These are phyloP conservation scores for Actinemys pallida DNA, from an alignment of 2,113 vertebrate species.

Conservation along the genomic window DNA sequence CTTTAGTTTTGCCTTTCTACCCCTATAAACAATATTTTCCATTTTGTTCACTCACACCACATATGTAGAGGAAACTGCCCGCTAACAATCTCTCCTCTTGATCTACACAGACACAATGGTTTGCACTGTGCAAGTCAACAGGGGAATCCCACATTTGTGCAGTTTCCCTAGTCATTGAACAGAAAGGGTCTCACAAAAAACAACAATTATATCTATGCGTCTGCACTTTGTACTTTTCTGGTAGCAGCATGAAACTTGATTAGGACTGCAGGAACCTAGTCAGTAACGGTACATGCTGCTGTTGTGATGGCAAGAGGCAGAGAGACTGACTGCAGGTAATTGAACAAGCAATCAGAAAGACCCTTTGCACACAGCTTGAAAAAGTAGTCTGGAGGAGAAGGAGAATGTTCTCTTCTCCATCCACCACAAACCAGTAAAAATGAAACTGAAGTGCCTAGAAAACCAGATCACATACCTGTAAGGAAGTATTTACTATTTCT, in stretches of 20 bases:
- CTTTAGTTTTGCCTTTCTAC: neutral
- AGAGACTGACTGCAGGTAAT: constrained; percentile 51
- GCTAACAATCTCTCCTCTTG: neutral
- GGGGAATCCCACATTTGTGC: constrained; percentile 20
- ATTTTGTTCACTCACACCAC: neutral
- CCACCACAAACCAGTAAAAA: neutral
- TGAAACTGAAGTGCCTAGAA: constrained; percentile 10
- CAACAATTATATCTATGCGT: constrained; percentile 47
- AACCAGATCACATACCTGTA: neutral
- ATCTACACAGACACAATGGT: constrained; percentile 2
- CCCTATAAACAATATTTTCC: neutral
- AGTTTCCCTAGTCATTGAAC: constrained; percentile 52
- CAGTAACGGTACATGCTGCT: constrained; percentile 46
- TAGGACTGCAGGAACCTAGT: constrained; percentile 58
- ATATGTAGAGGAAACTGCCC: neutral
- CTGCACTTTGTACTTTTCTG: constrained; percentile 50
- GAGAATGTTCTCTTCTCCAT: constrained; percentile 25
- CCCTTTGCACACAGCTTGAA: constrained; percentile 42
- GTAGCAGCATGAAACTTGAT: constrained; percentile 59
- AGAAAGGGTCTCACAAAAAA: constrained; percentile 40
- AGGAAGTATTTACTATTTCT: neutral
- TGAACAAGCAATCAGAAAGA: constrained; percentile 39
- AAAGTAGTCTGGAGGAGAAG: constrained; percentile 6
- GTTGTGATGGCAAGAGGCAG: constrained; percentile 60
- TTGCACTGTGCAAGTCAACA: constrained; percentile 2